Evolutionary conservation across 2,888 invertebrate genomes (phyloP).

Genomic region (Trypoxylon attenuatum): DNA sequence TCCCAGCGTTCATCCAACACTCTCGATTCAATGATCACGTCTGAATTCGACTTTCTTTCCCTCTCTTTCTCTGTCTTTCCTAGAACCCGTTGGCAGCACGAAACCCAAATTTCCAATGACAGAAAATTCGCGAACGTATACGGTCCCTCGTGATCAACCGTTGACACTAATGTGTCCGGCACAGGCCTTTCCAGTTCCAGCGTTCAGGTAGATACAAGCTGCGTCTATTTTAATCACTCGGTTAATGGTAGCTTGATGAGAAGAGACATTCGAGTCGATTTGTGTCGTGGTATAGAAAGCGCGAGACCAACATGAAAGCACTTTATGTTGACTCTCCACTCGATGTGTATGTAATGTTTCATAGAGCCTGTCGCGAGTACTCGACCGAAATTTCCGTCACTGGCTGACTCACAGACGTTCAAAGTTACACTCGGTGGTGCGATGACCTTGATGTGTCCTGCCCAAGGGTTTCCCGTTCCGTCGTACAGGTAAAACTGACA

Average conservation of each 20-base stretch:
- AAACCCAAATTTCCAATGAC: slow-evolving; percentile 71
- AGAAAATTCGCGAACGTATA: slow-evolving; percentile 72
- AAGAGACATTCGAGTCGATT: slow-evolving; percentile 5
- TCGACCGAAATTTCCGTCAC: slow-evolving; percentile 79
- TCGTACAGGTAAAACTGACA: slow-evolving; percentile 75
- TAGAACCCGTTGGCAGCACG: slow-evolving; percentile 74
- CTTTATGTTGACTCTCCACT: background rate
- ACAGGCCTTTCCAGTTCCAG: slow-evolving; percentile 79
- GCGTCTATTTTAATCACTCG: slow-evolving; percentile 7
- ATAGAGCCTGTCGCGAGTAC: slow-evolving; percentile 79
- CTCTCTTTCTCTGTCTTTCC: too few species aligned
- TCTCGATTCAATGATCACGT: slow-evolving; percentile 16
- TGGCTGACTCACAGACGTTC: slow-evolving; percentile 74
- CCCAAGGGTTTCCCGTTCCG: slow-evolving; percentile 77
- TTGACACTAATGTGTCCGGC: slow-evolving; percentile 83
- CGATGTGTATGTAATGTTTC: slow-evolving; percentile 18
- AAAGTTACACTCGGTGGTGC: slow-evolving; percentile 70
- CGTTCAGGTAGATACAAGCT: slow-evolving; percentile 60
- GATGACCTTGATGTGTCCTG: slow-evolving; percentile 76
- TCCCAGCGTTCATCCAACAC: slow-evolving; percentile 18
- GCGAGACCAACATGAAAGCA: background rate
- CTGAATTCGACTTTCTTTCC: slow-evolving; percentile 20
- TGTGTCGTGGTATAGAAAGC: slow-evolving; percentile 2
- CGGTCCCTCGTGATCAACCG: slow-evolving; percentile 64
- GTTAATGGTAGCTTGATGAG: slow-evolving; percentile 4